A percentile compares a stretch with the other conserved stretches of the same genome.
These are phyloP conservation scores for Macrophya annulata DNA, from an alignment of 2,888 invertebrate genomes.

Conservation along the genomic window DNA sequence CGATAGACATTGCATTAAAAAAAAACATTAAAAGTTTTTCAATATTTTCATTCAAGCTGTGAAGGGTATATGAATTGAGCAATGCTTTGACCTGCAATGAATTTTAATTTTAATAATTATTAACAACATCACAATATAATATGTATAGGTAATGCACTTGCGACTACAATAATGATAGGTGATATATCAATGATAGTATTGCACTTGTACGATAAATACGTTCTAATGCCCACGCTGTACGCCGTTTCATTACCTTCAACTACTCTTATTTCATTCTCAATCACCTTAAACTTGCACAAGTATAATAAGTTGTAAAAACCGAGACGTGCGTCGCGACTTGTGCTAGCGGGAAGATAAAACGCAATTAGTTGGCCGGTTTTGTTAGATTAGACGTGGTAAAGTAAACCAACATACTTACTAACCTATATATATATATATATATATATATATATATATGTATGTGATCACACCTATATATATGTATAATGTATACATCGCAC, in stretches of 20 bases:
- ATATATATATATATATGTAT: too few relatives aligned
- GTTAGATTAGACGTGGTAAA: slow-evolving; percentile 24
- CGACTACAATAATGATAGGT: neutral
- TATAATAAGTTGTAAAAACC: neutral
- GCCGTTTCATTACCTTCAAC: neutral
- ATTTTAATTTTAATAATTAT: neutral
- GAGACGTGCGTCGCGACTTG: neutral
- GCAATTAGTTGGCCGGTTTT: slow-evolving; percentile 23
- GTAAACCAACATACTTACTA: too few relatives aligned
- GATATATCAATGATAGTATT: neutral
- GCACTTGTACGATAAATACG: neutral
- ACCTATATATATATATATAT: too few relatives aligned
- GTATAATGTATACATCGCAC: slow-evolving; percentile 9
- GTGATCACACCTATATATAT: neutral
- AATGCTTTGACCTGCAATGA: neutral
- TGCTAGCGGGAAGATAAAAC: slow-evolving; percentile 11
- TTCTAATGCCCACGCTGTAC: neutral
- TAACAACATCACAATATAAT: neutral
- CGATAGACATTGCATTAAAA: neutral
- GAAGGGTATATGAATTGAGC: neutral
- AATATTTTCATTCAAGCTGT: neutral
- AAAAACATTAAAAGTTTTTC: neutral
- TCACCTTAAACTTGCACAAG: neutral
- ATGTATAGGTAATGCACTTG: neutral
- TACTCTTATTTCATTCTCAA: neutral